phyloP scores from a whole-genome alignment of 1,140 invertebrate genomes.

The Monochamus saltuarius region DNA sequence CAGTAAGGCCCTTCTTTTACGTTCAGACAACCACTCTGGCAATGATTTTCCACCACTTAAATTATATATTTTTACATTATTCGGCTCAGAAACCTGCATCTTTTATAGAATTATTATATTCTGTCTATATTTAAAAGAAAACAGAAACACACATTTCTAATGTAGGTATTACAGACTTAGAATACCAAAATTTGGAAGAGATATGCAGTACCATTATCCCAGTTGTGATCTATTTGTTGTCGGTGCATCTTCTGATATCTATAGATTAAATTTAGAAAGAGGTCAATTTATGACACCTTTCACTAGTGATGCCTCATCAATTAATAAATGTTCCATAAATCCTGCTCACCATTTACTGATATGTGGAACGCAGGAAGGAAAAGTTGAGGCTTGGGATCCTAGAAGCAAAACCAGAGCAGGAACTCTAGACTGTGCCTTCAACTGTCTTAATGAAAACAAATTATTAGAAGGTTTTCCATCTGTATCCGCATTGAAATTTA shows the following conservation, averaged over 20 bases:
- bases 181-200: slow-evolving; percentile 94
- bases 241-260: slow-evolving; percentile 86
- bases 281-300: slow-evolving; percentile 90
- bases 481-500: slow-evolving; percentile 78
- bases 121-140: too few species aligned
- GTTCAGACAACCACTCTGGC: slow-evolving; percentile 95
- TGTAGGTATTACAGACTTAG: slow-evolving; percentile 87
- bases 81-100: slow-evolving; percentile 82
- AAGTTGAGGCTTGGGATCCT: slow-evolving; percentile 96
- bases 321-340: slow-evolving; percentile 89
- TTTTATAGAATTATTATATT: too few species aligned
- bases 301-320: slow-evolving; percentile 69
- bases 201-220: slow-evolving; percentile 88
- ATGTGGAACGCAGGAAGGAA: slow-evolving; percentile 88
- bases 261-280: slow-evolving; percentile 92
- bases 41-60: slow-evolving; percentile 93
- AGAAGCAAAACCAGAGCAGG: slow-evolving; percentile 73
- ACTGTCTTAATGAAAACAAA: slow-evolving; percentile 62
- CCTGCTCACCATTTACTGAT: slow-evolving; percentile 83
- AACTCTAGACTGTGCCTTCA: slow-evolving; percentile 82
- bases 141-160: too few species aligned
- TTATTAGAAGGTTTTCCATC: slow-evolving; percentile 66
- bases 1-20: slow-evolving; percentile 79
- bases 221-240: slow-evolving; percentile 92
- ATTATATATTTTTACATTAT: slow-evolving; percentile 98